phyloP scores from a whole-genome alignment of 2,113 vertebrate species.

The Phylloscopus trochilus region DNA sequence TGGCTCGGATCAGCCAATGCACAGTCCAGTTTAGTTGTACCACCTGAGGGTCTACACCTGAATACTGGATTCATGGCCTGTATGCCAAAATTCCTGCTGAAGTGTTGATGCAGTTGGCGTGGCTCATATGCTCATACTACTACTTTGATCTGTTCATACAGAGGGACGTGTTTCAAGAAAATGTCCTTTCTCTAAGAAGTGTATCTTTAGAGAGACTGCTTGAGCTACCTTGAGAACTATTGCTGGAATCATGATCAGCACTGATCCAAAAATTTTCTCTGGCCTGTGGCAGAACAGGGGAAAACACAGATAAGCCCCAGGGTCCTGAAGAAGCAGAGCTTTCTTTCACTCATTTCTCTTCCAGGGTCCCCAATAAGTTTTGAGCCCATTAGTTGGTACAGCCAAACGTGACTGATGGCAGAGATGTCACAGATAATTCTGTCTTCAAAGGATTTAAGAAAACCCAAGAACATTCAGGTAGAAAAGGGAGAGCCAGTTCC shows the following conservation, averaged over 20 bases:
- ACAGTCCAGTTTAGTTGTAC: not conserved
- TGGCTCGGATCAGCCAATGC: not conserved
- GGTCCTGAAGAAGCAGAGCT: not conserved
- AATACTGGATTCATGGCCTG: not conserved
- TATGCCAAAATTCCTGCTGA: not conserved
- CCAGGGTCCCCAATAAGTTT: not conserved
- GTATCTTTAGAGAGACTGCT: not conserved
- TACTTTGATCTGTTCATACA: not conserved
- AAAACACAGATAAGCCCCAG: not conserved
- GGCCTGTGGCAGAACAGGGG: not conserved
- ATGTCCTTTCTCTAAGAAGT: not conserved
- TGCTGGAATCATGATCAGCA: not conserved
- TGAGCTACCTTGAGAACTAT: not conserved
- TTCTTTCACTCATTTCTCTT: not conserved
- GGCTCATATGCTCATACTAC: fast-evolving
- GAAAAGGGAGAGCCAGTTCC: not conserved
- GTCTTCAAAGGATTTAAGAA: not conserved
- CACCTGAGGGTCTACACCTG: not conserved
- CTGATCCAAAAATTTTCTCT: not conserved
- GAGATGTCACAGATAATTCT: not conserved
- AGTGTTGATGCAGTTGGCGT: not conserved
- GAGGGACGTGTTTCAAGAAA: not conserved
- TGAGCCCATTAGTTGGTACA: not conserved
- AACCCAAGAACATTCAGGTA: not conserved
- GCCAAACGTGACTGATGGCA: not conserved